These are phyloP conservation scores for Pipistrellus nathusii DNA, from an alignment of 2,797 vertebrate species.

Conservation along the genomic window DNA sequence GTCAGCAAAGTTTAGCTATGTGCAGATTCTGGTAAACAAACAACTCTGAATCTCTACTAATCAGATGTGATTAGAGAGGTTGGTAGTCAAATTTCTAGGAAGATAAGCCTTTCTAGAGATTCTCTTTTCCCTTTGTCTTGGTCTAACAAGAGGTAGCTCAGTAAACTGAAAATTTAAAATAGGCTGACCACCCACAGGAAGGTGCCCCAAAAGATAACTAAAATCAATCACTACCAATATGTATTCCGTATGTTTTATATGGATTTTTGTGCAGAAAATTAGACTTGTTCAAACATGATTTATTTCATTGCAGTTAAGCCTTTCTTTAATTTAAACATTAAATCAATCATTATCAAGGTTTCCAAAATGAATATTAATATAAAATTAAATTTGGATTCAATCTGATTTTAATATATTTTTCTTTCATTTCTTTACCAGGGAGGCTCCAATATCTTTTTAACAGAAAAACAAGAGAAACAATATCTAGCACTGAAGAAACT, in stretches of 20 bases:
- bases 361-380: not conserved
- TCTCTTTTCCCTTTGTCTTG: not conserved
- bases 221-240: not conserved
- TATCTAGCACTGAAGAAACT: slow-evolving; percentile 64
- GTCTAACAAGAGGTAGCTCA: not conserved
- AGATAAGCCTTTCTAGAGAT: not conserved
- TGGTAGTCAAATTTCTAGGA: not conserved
- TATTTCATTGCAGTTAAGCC: not conserved
- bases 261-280: slow-evolving; percentile 6
- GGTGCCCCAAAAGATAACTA: not conserved
- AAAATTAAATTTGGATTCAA: not conserved
- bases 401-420: slow-evolving; percentile 60
- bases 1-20: not conserved
- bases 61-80: not conserved
- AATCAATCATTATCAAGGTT: not conserved
- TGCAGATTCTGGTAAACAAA: not conserved
- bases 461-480: slow-evolving; percentile 74
- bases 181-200: not conserved
- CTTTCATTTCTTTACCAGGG: slow-evolving; percentile 68
- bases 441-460: slow-evolving; percentile 76
- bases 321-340: not conserved
- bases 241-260: not conserved
- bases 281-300: not conserved
- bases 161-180: not conserved
- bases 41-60: not conserved